Percentiles rank a stretch among this genome's conserved stretches.
Evolutionary conservation across 2,888 invertebrate species (phyloP).

Genomic region (Himalopsyche anomala): DNA sequence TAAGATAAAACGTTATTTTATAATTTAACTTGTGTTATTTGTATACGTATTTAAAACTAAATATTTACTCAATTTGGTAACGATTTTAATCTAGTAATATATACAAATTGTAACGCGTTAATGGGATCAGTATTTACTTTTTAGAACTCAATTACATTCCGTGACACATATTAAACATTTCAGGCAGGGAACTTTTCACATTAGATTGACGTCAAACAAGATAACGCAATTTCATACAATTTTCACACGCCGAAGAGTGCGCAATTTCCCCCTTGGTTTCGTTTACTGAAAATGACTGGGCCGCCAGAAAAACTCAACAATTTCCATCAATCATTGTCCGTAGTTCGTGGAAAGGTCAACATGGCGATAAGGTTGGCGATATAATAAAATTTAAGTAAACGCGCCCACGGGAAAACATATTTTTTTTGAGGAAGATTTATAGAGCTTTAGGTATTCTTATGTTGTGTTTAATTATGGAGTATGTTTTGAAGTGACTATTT

Average conservation of each 20-base stretch:
- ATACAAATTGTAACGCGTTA: no score
- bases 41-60: no score
- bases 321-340: constrained; percentile 43
- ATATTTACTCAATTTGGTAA: no score
- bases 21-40: no score
- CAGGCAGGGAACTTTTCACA: neutral
- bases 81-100: no score
- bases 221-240: constrained; percentile 37
- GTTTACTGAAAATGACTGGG: neutral
- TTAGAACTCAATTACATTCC: neutral
- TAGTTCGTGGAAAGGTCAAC: constrained; percentile 24
- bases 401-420: constrained; percentile 7
- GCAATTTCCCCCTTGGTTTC: neutral
- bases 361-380: constrained; percentile 28
- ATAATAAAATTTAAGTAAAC: constrained; percentile 32
- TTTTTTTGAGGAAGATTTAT: neutral
- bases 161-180: neutral
- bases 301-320: constrained; percentile 34
- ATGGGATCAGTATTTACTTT: no score
- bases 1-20: no score
- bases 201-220: constrained; percentile 35
- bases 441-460: neutral
- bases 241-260: neutral
- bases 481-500: no score
- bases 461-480: no score